These are phyloP conservation scores for Esox lucius DNA, from an alignment of 2,797 vertebrate genomes.

Conservation along the genomic window DNA sequence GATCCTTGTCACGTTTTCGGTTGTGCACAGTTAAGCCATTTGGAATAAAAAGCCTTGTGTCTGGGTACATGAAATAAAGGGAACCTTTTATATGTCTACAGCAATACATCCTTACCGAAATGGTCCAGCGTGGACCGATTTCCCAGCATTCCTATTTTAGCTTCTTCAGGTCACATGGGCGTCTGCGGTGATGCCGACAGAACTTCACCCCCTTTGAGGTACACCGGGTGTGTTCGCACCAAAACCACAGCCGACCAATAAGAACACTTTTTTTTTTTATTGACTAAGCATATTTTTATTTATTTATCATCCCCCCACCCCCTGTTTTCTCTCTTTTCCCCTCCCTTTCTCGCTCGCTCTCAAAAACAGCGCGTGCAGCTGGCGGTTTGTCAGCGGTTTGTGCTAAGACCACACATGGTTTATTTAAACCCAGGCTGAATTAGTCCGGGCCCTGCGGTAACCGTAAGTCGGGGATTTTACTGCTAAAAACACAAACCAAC, in stretches of 20 bases:
- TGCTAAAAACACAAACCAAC: background rate
- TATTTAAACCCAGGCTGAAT: background rate
- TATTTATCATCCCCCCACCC: too few species aligned
- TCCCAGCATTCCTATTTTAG: background rate
- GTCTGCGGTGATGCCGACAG: background rate
- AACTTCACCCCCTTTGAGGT: background rate
- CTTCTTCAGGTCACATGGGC: background rate
- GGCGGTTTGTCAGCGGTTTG: background rate
- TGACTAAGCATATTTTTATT: too few species aligned
- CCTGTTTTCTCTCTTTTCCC: background rate
- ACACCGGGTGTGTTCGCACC: too few species aligned
- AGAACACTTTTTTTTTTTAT: too few species aligned
- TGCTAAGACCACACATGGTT: conserved; percentile 2
- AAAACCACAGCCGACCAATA: too few species aligned
- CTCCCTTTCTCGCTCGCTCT: background rate
- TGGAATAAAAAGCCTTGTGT: background rate
- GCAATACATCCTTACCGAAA: background rate
- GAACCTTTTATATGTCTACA: background rate
- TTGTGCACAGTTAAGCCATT: too few species aligned
- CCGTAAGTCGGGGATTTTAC: background rate
- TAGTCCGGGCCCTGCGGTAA: background rate
- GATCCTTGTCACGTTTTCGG: background rate
- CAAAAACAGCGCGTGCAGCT: background rate
- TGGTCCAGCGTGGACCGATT: background rate
- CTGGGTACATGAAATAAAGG: background rate